Base-by-base conservation (phyloP, 2,113 vertebrate genomes). In the Daboia siamensis region DNA sequence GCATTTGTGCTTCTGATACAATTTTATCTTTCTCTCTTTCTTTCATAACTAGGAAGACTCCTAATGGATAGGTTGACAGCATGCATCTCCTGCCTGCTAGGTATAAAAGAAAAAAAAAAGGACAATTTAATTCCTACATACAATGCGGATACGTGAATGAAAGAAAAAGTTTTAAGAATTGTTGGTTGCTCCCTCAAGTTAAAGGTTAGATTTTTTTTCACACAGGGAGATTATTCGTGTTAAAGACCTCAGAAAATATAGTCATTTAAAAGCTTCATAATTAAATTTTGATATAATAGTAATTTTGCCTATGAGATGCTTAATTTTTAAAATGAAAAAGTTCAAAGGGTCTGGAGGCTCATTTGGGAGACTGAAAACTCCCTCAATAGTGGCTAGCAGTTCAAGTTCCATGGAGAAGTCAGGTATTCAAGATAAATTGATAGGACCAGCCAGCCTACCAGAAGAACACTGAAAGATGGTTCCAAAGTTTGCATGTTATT, bases 31-130 rank as follows among this genome's bases (percentile, higher is more conserved):
- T 61, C 29, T 59, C 9, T 39, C 9, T 90, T 61, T 90, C 3
- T 92, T 1, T 48, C 46, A 10, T 12, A 54, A 5, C 11, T 44
- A 29, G 57, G n/a, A 54, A 39, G 57, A 24, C n/a, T 69, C 5
- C 13, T 0, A 8, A 39, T 92, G 39, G 26, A 11, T n/a, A n/a
- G 26, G 59, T 48, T 87, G 51, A 64, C 13, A 13, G 15, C 26
- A 13, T 39, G 29, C 1, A 92, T 94, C 93, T 93, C 52, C 4
- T 92, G 55, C 4, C 59, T 54, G 29, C 2, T 7, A 61, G 46
- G 91, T 69, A 48, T 92, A 90, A 93, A 91, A 15, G 90, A 69
- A 64, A 90, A 24, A 84, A 90, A 84, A 89, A 20, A 1, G 69
- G 46, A 29, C 5, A 13, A n/a, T 85, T n/a, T n/a, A 2, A 48